These are phyloP conservation scores for Dione juno DNA, from an alignment of 2,888 invertebrate genomes.

Conservation along the genomic window DNA sequence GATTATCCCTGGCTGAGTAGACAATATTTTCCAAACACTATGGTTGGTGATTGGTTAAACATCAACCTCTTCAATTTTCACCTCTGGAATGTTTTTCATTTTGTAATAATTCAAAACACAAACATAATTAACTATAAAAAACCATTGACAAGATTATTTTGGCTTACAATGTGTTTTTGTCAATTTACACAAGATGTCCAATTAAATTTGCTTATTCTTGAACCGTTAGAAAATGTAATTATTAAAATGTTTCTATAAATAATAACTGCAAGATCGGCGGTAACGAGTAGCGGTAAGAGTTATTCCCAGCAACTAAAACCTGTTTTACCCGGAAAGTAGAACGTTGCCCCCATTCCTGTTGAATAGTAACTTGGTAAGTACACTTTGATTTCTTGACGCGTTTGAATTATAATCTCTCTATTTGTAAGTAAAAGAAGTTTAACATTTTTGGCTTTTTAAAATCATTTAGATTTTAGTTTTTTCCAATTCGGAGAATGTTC, in stretches of 20 bases:
- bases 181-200: not conserved
- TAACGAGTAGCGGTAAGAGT: slow-evolving; percentile 46
- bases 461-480: too few relatives aligned
- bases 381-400: slow-evolving; percentile 63
- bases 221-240: slow-evolving; percentile 25
- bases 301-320: slow-evolving; percentile 55
- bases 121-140: too few relatives aligned
- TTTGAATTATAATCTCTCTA: slow-evolving; percentile 48
- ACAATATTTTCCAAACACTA: not conserved
- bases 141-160: too few relatives aligned
- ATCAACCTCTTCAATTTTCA: not conserved
- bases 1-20: not conserved
- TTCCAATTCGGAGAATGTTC: too few relatives aligned
- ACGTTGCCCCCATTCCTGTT: slow-evolving; percentile 73
- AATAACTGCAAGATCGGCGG: slow-evolving; percentile 43
- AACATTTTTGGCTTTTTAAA: not conserved
- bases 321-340: slow-evolving; percentile 73
- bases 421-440: slow-evolving; percentile 4
- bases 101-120: too few relatives aligned
- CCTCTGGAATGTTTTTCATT: not conserved
- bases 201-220: slow-evolving; percentile 9
- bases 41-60: too few relatives aligned
- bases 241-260: slow-evolving; percentile 45
- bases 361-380: slow-evolving; percentile 48
- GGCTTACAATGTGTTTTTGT: not conserved